Base-by-base conservation (phyloP, 2,888 invertebrate genomes). In the Ennomos erosarius region DNA sequence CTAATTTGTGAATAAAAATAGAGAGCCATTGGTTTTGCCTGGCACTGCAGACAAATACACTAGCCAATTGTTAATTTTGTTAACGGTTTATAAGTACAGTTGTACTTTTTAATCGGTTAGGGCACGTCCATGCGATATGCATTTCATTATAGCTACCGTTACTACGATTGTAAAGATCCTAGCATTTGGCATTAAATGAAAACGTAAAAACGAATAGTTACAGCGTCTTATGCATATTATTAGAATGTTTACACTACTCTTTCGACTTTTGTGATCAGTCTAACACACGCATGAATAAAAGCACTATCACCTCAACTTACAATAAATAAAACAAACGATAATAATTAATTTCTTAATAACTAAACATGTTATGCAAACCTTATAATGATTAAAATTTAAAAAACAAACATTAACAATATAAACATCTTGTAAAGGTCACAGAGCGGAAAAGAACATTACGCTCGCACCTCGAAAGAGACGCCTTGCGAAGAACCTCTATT, bases 141-240 rank as follows among this genome's bases (percentile, higher is more conserved):
- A 59, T 54, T 62, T 16, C 11, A 50, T 56, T 59, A 53, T 53
- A 36, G 48, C 57, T 64, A 62, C 39, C 33, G 44, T 47, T 34
- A 40, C 39, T 58, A 54, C 51, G 42, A 55, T 59, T 47, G 59
- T 60, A 67, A 74, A 79, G 73, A 76, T 78, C 79, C 79, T 81
- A 81, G 73, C 75, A 81, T 84, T 85, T 85, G 81, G 83, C 82
- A 70, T 82, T 82, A 84, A 81, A 82, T 47, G 64, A 59, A 71
- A 70, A 74, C 37, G 60, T 68, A 52, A 36, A 54, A 42, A 34
- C 34, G 35, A 55, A 10, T 33, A 45, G n/a, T 48, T 33, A n/a
- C 3, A 42, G 51, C 26, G 12, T 43, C 8, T 39, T 36, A 48
- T 45, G 40, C 45, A 11, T 34, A 8, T n/a, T 37, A 26, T 26